Base-by-base conservation (phyloP, 2,888 invertebrate genomes). In the Nebria salina region DNA sequence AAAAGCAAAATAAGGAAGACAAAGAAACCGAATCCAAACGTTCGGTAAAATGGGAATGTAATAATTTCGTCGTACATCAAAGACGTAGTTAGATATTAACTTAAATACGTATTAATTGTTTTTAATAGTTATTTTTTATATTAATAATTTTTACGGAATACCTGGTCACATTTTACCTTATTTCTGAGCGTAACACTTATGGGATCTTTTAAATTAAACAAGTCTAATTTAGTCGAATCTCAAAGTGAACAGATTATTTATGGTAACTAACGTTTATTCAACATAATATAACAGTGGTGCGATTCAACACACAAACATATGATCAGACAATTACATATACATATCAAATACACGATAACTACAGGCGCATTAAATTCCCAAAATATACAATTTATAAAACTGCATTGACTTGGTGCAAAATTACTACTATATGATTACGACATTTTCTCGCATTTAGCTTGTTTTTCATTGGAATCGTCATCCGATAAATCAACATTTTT, bases 371-470 rank as follows among this genome's bases (percentile, higher is more conserved):
- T 65, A 72, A 72, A 70, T 82, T 65, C 82, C 43, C 73, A 77
- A 68, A 76, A 77, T 43, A 64, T 72, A 41, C 26, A 65, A 64
- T 13, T 34, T 42, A 26, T 42, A 73, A 72, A 72, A 70, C 26
- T 43, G 66, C 65, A 64, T 65, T 65, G 34, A 20, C 34, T 65
- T 70, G 81, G 77, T 83, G 81, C 65, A 13, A 20, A 73, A 41
- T 73, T 76, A 79, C 77, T 72, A 42, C 75, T 83, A 34, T 64
- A 82, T 80, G 82, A 82, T 87, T 85, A 87, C 83, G 86, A 86
- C 86, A 87, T 88, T 86, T 89, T 89, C 84, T 86, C 87, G 77
- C 90, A 86, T 86, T 89, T 86, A 74, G 85, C 83, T 15, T 83
- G 87, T 85, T 85, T 83, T 76, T 85, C 86, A 79, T 85, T 84